These are phyloP conservation scores for Mirounga angustirostris DNA, from an alignment of 2,113 vertebrate species.

Conservation along the genomic window DNA sequence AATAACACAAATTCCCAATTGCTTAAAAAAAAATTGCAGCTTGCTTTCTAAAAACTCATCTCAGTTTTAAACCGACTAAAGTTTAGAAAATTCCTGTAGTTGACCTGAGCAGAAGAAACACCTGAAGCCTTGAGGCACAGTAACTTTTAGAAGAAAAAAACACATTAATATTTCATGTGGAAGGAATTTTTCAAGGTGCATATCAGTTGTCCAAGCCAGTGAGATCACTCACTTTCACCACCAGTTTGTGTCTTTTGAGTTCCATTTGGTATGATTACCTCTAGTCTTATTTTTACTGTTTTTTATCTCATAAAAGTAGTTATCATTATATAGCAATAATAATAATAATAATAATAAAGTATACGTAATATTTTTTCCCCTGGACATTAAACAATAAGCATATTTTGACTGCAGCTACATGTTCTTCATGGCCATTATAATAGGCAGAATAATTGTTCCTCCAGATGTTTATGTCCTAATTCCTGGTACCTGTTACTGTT, in stretches of 20 bases:
- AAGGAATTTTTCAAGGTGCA: constrained; percentile 64
- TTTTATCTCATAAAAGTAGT: neutral
- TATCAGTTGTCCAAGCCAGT: neutral
- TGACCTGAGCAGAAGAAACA: constrained; percentile 68
- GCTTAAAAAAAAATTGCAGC: neutral
- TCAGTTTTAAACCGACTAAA: constrained; percentile 28
- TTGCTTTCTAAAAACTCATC: constrained; percentile 38
- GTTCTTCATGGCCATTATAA: neutral
- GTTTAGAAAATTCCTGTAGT: constrained; percentile 58
- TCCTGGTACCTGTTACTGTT: neutral
- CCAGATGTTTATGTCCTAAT: neutral
- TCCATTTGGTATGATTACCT: neutral
- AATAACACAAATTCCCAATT: neutral
- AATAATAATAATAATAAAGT: neutral
- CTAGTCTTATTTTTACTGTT: neutral
- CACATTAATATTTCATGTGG: constrained; percentile 72
- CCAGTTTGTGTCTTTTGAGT: neutral
- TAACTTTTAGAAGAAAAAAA: constrained; percentile 54
- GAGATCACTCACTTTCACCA: neutral
- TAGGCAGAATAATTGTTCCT: neutral
- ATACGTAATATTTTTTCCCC: neutral
- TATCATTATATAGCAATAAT: neutral
- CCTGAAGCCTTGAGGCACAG: constrained; percentile 78
- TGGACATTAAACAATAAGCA: neutral
- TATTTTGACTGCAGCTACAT: neutral